Evolutionary conservation across 2,888 invertebrate species (phyloP).

Genomic region (Marronus borbonicus): DNA sequence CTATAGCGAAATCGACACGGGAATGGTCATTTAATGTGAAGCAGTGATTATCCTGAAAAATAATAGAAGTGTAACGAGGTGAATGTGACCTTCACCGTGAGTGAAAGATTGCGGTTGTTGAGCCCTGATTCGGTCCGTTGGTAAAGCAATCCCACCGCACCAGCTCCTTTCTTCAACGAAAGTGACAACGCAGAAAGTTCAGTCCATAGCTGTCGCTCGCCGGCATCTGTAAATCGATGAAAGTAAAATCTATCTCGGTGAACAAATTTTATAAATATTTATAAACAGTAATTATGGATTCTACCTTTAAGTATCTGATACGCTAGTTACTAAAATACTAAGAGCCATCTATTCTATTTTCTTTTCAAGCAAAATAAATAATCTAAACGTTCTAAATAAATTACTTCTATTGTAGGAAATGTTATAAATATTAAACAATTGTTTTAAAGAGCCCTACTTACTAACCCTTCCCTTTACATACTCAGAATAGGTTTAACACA

Average conservation of each 20-base stretch:
- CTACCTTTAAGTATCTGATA: too few relatives aligned
- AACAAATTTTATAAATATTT: not conserved
- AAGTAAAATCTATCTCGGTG: constrained; percentile 33
- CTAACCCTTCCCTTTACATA: too few relatives aligned
- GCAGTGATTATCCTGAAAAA: constrained; percentile 45
- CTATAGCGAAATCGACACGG: constrained; percentile 35
- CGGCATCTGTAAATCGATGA: constrained; percentile 25
- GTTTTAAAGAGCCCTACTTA: too few relatives aligned
- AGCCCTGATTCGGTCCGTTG: constrained; percentile 48
- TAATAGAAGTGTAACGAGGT: constrained; percentile 50
- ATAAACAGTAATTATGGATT: not conserved
- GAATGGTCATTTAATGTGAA: constrained; percentile 40
- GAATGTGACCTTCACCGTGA: constrained; percentile 61
- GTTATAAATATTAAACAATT: too few relatives aligned
- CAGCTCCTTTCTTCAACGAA: constrained; percentile 49
- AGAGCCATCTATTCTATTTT: too few relatives aligned
- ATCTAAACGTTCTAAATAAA: too few relatives aligned
- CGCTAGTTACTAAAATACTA: too few relatives aligned
- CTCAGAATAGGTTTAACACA: too few relatives aligned
- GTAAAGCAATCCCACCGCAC: constrained; percentile 33
- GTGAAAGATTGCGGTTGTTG: constrained; percentile 57
- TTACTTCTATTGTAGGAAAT: too few relatives aligned
- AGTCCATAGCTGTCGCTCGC: constrained; percentile 43
- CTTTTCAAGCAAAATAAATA: too few relatives aligned
- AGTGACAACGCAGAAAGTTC: constrained; percentile 47